Evolutionary conservation across 2,113 vertebrate species (phyloP).

Genomic region (Podilymbus podiceps): DNA sequence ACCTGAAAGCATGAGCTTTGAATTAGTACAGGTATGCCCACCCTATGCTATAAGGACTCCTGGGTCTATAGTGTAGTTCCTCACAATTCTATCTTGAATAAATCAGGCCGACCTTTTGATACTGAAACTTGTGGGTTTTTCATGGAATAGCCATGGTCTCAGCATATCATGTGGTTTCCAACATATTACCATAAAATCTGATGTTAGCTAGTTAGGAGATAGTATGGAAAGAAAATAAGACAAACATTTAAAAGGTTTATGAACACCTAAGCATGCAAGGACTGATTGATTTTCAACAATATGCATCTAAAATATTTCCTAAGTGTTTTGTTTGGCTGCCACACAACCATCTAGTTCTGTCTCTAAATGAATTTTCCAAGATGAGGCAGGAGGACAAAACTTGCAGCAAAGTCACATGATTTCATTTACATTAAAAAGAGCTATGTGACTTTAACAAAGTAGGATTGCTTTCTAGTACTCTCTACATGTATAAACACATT

Average conservation of each 20-base stretch:
- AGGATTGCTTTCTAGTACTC: not conserved
- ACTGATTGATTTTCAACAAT: not conserved
- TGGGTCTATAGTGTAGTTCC: not conserved
- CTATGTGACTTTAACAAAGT: not conserved
- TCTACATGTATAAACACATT: not conserved
- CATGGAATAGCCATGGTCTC: not conserved
- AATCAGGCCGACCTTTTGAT: not conserved
- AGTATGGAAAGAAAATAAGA: not conserved
- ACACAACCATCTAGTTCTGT: not conserved
- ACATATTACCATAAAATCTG: not conserved
- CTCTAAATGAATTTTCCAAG: not conserved
- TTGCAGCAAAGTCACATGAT: not conserved
- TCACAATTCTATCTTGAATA: not conserved
- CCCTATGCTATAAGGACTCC: not conserved
- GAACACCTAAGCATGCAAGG: not conserved
- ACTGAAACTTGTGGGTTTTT: not conserved
- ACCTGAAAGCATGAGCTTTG: not conserved
- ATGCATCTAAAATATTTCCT: not conserved
- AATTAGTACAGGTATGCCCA: not conserved
- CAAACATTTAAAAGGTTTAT: not conserved
- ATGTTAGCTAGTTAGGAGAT: not conserved
- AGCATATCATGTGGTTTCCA: not conserved
- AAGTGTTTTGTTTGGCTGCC: constrained; percentile 12
- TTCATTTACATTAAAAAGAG: not conserved
- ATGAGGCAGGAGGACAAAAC: not conserved